Evolutionary conservation across 1,140 invertebrate species (phyloP), one percentile per base, ranked within the genome.

Genomic region (Cepaea nemoralis): DNA sequence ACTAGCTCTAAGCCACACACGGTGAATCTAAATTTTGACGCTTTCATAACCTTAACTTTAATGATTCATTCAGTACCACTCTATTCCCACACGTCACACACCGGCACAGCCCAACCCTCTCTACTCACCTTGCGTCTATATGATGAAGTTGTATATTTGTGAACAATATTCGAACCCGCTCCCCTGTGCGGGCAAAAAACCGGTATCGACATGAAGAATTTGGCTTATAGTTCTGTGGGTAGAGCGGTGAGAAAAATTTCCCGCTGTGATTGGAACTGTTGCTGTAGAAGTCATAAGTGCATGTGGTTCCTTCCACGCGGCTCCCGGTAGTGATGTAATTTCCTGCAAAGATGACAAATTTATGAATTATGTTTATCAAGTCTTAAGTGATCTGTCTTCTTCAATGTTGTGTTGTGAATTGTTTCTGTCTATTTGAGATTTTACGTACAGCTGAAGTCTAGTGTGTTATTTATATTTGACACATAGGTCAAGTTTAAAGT

Each of bases 211-310:
- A 97, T 59, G 93, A 93, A 84, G 95, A 93, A 88, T 95, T 94
- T 85, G 94, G 94, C n/a, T 95, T 95, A 89, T 96, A 96, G 83
- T 94, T 95, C 55, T 95, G 96, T 12, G 96, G 96, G 91, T 96
- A 96, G 83, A 94, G 93, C 0, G 95, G 95, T 59, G 95, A 96
- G 89, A 95, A 97, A 88, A 97, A 95, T 35, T 86, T 93, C 16
- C 95, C 95, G 85, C 85, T 93, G 93, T 85, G 94, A 93, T 71
- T 80, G 31, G 24, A 80, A n/a, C 79, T 83, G 76, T 83, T 85
- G 74, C 82, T 85, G 37, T 76, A 37, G 66, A 82, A 83, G 40
- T 84, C 84, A 75, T 87, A 87, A 33, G 82, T 83, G 63, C 86
- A 87, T 27, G 45, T 66, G 0, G 83, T 83, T 31, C 85, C 86